Evolutionary conservation across 2,797 vertebrate genomes (phyloP).

Genomic region (Hemibagrus guttatus): DNA sequence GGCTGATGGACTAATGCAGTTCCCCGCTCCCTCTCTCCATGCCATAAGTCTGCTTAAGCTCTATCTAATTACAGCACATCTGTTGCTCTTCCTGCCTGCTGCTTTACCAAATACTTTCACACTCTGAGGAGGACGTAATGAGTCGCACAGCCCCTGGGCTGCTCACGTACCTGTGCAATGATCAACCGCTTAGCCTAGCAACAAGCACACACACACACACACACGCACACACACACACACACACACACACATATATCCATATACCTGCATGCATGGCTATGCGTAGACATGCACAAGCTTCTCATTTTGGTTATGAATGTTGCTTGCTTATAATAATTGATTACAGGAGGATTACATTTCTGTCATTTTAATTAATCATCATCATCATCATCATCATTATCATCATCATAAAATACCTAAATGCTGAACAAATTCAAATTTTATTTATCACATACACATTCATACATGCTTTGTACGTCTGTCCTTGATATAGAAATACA

Average conservation of each 20-base stretch:
- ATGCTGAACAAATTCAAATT: neutral
- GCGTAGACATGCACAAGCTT: constrained; percentile 38
- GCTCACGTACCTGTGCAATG: constrained; percentile 74
- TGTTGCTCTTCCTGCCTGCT: constrained; percentile 83
- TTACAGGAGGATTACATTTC: neutral
- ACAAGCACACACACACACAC: constrained; percentile 44
- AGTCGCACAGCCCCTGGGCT: constrained; percentile 77
- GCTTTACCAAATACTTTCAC: constrained; percentile 82
- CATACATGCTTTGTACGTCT: too few relatives aligned
- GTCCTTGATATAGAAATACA: too few relatives aligned
- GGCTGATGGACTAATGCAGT: constrained; percentile 32
- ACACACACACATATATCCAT: neutral
- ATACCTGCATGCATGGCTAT: constrained; percentile 43
- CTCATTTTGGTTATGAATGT: constrained; percentile 39
- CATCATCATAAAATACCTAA: too few relatives aligned
- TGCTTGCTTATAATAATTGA: constrained; percentile 27
- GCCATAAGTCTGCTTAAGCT: constrained; percentile 82
- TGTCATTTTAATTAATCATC: neutral
- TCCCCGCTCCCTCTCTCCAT: constrained; percentile 73
- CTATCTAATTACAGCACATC: constrained; percentile 84
- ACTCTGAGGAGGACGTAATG: constrained; percentile 80
- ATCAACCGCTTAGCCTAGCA: constrained; percentile 69
- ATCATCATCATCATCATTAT: neutral
- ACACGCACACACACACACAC: constrained; percentile 40
- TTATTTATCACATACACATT: too few relatives aligned